Evolutionary conservation across 2,888 invertebrate species (phyloP), one percentile per base, ranked within the genome.

Genomic region (Andrena fulva): DNA sequence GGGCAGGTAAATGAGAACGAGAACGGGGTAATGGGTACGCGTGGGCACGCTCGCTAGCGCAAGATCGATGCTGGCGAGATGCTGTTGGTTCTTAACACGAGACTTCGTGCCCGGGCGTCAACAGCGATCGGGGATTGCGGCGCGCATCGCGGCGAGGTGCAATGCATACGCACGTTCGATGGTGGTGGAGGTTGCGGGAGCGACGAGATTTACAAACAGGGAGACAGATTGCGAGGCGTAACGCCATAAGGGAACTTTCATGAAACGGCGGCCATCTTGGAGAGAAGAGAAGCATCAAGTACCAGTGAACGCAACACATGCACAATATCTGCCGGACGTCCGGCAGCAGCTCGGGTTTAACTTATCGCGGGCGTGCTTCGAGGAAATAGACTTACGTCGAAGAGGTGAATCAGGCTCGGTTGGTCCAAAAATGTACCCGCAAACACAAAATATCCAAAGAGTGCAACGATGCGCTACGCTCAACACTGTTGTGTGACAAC

Each of bases 251-350:
- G 87, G 87, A 89, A 89, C 87, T 89, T 89, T 89, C 87, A 88
- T 87, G 88, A 90, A 89, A 86, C 85, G 87, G 76, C 91, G 84
- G 92, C 93, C 93, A 93, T 93, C 90, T 93, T 93, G 92, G 83
- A 92, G 87, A 81, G 79, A 80, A 56, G 67, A 86, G 75, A 89
- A 89, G 89, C 90, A 89, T 87, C 85, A 88, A 87, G 88, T 84
- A 85, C 84, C 80, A 87, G 84, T 84, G 79, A 85, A 82, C 68
- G 81, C 77, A 86, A 91, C 89, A 90, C 92, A 91, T 91, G 91
- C 90, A 90, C 86, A 85, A 85, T 82, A 82, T 86, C 70, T 78
- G 69, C 71, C 77, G 76, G 62, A 80, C 67, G 71, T 75, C 10
- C 27, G 59, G 42, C 29, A 50, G 63, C 77, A 77, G 56, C 76